Conservation (phyloP, 1,140 invertebrate genomes). For the Hylaeus volcanicus region DNA sequence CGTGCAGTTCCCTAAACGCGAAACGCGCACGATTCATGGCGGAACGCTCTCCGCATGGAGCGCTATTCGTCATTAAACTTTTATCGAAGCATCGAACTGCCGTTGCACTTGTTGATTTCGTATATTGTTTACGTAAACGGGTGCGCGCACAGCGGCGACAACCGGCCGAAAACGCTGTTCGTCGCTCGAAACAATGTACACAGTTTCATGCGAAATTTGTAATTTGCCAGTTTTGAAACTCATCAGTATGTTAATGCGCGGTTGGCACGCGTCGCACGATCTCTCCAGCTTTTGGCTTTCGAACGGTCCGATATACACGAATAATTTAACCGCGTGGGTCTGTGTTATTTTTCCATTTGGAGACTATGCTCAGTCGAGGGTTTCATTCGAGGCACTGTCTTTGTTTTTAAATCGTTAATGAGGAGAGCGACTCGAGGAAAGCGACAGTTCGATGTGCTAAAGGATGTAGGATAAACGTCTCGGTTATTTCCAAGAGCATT, state of each 20-base stretch:
- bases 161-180: not conserved
- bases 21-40: too few relatives aligned
- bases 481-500: too few relatives aligned
- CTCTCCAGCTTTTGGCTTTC: not conserved
- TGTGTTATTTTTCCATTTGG: too few relatives aligned
- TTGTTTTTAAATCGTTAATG: too few relatives aligned
- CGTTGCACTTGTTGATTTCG: conserved; percentile 30
- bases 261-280: conserved; percentile 11
- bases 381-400: too few relatives aligned
- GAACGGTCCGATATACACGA: not conserved
- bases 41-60: not conserved
- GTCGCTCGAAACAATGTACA: not conserved
- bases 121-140: not conserved
- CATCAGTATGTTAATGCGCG: conserved; percentile 23
- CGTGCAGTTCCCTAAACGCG: too few relatives aligned
- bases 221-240: conserved; percentile 29
- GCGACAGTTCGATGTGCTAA: too few relatives aligned
- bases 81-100: not conserved
- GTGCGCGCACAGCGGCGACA: too few relatives aligned
- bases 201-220: conserved; percentile 22
- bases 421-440: too few relatives aligned
- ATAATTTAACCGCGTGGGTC: not conserved
- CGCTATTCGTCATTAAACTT: not conserved
- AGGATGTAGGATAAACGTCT: too few relatives aligned
- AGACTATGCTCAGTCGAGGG: too few relatives aligned